Base-by-base conservation (phyloP, 2,113 vertebrate genomes). In the Datnioides undecimradiatus region DNA sequence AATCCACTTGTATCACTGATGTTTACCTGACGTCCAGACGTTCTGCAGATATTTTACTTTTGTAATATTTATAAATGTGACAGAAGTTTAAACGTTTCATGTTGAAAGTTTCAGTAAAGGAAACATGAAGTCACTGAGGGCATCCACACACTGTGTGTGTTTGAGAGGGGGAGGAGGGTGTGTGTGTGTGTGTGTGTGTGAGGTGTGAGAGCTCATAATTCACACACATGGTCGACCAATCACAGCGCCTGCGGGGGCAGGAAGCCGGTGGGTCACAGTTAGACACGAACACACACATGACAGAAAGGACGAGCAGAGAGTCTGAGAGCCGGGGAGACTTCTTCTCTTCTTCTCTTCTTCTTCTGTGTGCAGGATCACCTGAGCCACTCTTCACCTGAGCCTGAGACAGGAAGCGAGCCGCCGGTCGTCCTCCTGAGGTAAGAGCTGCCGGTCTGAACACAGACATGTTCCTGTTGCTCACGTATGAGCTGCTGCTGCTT, bases 151-250 rank as follows among this genome's bases (percentile, higher is more conserved):
- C 45, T 72, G 79, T 36, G 80, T 58, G 73, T 40, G 80, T n/a
- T n/a, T n/a, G n/a, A n/a, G n/a, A n/a, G n/a, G n/a, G n/a, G 34
- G 69, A 25, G 72, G 46, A 0, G 8, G 21, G 27, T 4, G 57
- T 36, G 14, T 13, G 38, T 52, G 79, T 48, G 83, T 43, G 63
- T 48, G 79, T 34, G 62, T 12, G 71, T 17, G 25, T 21, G 6
- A 86, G 89, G 78, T 88, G 83, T 63, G 55, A 59, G 70, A 73
- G 54, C 70, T 87, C 78, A 63, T 89, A 86, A 76, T 57, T 87
- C 86, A 66, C 73, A 73, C 83, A 54, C 60, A 34, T 16, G 69
- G 43, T 17, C 3, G 52, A 64, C 92, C 89, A 92, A 91, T 93
- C 88, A 83, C 67, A 10, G 69, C 67, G 51, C 23, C 55, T 45